phyloP scores from a whole-genome alignment of 2,113 vertebrate genomes.

The Sminthopsis crassicaudata region DNA sequence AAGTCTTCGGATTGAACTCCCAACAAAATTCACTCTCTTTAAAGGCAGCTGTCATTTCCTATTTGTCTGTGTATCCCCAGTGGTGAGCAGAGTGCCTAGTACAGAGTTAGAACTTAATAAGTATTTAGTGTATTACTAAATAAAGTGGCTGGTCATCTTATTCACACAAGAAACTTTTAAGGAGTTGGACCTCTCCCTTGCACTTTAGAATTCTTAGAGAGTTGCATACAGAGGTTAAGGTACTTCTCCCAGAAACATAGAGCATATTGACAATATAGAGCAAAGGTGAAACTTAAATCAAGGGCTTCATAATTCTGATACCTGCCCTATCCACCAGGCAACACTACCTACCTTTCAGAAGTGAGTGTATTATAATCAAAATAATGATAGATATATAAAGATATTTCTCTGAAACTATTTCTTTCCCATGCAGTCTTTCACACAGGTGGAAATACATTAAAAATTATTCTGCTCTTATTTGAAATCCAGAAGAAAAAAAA shows the following conservation, averaged over 20 bases:
- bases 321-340: not conserved
- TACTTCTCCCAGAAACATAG: not conserved
- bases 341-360: not conserved
- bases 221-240: not conserved
- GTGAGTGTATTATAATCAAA: not conserved
- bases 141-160: not conserved
- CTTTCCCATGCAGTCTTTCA: conserved; percentile 28
- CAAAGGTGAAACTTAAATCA: not conserved
- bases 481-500: conserved; percentile 62
- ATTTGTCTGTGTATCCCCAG: not conserved
- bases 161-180: not conserved
- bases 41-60: not conserved
- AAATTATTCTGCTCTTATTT: conserved; percentile 65
- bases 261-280: too few relatives aligned
- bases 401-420: conserved; percentile 51
- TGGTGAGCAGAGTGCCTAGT: too few relatives aligned
- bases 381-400: not conserved
- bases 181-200: not conserved
- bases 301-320: not conserved
- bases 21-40: not conserved
- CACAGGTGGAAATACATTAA: conserved; percentile 50
- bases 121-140: not conserved
- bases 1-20: not conserved
- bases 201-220: not conserved
- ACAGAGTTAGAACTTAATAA: not conserved